phyloP scores from a whole-genome alignment of 2,888 invertebrate genomes.

The Latrodectus elegans region DNA sequence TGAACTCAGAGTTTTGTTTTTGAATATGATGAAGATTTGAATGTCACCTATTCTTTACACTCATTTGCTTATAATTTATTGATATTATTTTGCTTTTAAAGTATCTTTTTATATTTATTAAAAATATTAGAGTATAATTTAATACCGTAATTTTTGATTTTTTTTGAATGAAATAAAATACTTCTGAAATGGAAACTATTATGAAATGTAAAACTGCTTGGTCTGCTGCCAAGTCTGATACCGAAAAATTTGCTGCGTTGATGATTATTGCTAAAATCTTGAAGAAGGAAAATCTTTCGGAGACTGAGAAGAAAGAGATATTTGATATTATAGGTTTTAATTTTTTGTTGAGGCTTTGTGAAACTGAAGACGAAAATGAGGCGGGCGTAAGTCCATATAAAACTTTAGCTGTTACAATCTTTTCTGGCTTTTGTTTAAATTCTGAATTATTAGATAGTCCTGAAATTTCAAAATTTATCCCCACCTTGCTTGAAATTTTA shows the following conservation, averaged over 20 bases:
- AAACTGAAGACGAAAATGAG: slow-evolving; percentile 84
- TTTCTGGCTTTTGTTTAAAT: slow-evolving; percentile 84
- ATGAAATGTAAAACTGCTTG: slow-evolving; percentile 88
- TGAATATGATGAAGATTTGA: too few species aligned
- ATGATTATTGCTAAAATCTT: slow-evolving; percentile 94
- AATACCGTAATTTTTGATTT: too few species aligned
- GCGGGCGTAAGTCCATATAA: slow-evolving; percentile 93
- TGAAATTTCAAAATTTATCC: slow-evolving; percentile 49
- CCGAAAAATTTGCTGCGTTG: slow-evolving; percentile 91
- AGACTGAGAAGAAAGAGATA: slow-evolving; percentile 75
- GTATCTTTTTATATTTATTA: too few species aligned
- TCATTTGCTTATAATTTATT: too few species aligned
- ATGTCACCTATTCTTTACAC: too few species aligned
- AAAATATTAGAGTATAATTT: too few species aligned
- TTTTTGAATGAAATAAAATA: too few species aligned
- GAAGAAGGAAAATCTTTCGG: slow-evolving; percentile 75
- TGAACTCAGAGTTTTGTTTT: too few species aligned
- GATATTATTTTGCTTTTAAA: too few species aligned
- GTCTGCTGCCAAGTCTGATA: slow-evolving; percentile 87
- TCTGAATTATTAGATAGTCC: slow-evolving; percentile 70
- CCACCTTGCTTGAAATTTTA: slow-evolving; percentile 40
- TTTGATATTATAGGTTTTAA: slow-evolving; percentile 93
- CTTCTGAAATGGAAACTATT: slow-evolving; percentile 80
- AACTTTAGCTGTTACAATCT: slow-evolving; percentile 89
- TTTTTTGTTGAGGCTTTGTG: slow-evolving; percentile 87